phyloP scores from a whole-genome alignment of 2,888 invertebrate genomes.

The Chrysodeixis includens region DNA sequence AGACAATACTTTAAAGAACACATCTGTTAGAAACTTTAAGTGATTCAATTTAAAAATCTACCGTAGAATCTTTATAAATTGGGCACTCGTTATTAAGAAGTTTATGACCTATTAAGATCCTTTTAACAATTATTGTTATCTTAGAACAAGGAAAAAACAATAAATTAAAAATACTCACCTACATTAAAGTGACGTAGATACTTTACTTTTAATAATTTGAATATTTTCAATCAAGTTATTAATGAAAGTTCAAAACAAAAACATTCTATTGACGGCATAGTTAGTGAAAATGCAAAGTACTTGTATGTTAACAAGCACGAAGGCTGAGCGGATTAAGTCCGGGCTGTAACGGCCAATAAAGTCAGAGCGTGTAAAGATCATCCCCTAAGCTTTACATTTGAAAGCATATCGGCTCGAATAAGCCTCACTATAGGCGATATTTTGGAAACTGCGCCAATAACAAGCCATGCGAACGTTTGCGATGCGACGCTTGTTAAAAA shows the following conservation, averaged over 20 bases:
- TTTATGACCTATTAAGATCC: too few species aligned
- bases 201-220: too few species aligned
- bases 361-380: not conserved
- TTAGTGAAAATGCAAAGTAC: not conserved
- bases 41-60: not conserved
- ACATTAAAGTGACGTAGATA: too few species aligned
- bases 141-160: too few species aligned
- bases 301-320: not conserved
- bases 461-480: not conserved
- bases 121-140: too few species aligned
- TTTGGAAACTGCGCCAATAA: not conserved
- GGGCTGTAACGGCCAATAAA: not conserved
- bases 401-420: not conserved
- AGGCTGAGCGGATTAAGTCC: not conserved
- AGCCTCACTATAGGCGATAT: not conserved
- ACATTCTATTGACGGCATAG: not conserved
- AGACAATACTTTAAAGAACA: conserved; percentile 21
- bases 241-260: too few species aligned
- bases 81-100: too few species aligned
- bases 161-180: too few species aligned
- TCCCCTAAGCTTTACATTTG: not conserved
- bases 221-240: too few species aligned
- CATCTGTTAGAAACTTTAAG: conserved; percentile 10
- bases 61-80: too few species aligned
- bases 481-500: too few species aligned